phyloP scores from a whole-genome alignment of 2,888 invertebrate species.

The Melieria picta region DNA sequence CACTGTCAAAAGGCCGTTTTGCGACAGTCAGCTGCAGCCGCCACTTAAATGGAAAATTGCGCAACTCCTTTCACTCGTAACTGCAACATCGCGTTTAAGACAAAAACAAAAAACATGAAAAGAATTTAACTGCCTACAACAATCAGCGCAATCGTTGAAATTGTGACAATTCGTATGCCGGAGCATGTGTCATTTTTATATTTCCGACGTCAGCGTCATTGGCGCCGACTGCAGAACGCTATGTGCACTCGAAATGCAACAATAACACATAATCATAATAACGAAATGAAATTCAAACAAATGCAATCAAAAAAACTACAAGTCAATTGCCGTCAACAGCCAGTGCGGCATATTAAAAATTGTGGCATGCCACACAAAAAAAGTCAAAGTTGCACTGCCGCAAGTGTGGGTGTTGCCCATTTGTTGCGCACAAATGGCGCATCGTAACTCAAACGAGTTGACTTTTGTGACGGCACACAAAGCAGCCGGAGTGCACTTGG shows the following conservation, averaged over 20 bases:
- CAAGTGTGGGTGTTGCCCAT: not conserved
- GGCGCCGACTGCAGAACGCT: not conserved
- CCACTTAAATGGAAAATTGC: no score
- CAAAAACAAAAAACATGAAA: no score
- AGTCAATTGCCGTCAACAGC: not conserved
- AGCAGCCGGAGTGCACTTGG: not conserved
- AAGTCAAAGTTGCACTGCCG: no score
- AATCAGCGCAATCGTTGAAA: not conserved
- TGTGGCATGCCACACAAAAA: not conserved
- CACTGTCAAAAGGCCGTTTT: no score
- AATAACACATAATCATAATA: slow-evolving; percentile 16
- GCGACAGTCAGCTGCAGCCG: no score
- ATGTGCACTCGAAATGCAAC: slow-evolving; percentile 18
- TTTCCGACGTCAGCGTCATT: slow-evolving; percentile 38
- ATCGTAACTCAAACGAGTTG: slow-evolving; percentile 30
- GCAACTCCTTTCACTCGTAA: no score
- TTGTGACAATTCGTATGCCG: slow-evolving; percentile 43
- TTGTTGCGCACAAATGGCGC: slow-evolving; percentile 22
- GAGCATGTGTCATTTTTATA: slow-evolving; percentile 47
- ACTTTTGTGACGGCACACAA: slow-evolving; percentile 13
- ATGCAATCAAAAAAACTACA: slow-evolving; percentile 17
- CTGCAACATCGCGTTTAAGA: no score
- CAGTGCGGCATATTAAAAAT: not conserved
- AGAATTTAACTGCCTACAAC: no score
- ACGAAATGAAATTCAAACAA: slow-evolving; percentile 26